Evolutionary conservation across 2,797 vertebrate species (phyloP).

Genomic region (Manis javanica): DNA sequence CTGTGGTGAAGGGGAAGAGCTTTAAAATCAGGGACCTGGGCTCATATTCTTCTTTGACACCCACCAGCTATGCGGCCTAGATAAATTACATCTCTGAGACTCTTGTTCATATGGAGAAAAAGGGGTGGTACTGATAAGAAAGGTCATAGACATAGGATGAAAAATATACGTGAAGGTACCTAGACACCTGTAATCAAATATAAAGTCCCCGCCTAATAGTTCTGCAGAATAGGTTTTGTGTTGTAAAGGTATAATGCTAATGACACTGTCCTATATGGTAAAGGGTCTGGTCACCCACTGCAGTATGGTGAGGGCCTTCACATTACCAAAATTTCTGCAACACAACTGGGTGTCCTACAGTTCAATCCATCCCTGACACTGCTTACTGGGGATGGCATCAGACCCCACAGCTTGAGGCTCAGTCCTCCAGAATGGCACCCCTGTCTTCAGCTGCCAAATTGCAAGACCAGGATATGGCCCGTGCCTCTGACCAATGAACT

Average conservation of each 20-base stretch:
- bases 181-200: neutral
- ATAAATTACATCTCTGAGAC: neutral
- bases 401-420: neutral
- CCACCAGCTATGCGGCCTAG: no score
- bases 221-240: neutral
- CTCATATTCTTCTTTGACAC: neutral
- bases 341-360: neutral
- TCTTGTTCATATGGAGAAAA: neutral
- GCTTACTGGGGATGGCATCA: neutral
- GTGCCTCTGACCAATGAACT: neutral
- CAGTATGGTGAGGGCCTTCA: neutral
- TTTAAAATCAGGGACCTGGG: neutral
- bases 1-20: accelerated
- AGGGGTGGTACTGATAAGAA: neutral
- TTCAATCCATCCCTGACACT: neutral
- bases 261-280: neutral
- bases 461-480: neutral
- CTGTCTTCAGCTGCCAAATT: neutral
- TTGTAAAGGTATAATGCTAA: neutral
- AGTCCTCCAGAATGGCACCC: neutral
- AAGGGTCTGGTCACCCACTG: neutral
- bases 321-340: neutral
- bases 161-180: neutral
- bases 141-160: neutral
- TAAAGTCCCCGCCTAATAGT: neutral